Conservation (phyloP, 2,113 vertebrate species). For the Forbesichthys agassizii region DNA sequence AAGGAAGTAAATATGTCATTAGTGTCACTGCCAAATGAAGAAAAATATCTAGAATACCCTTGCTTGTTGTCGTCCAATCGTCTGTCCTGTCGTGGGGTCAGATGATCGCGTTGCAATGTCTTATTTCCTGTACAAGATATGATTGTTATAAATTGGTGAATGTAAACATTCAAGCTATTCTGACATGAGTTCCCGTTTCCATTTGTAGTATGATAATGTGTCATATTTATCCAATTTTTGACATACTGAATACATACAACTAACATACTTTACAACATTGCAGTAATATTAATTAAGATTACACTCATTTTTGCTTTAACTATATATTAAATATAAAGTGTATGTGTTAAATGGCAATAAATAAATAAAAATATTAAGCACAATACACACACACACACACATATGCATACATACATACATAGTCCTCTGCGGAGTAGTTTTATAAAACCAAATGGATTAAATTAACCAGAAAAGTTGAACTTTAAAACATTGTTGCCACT, state of each 20-base stretch:
- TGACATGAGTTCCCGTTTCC: neutral
- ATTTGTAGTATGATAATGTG: no score
- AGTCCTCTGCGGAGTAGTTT: neutral
- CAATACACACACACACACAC: neutral
- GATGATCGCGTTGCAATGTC: slow-evolving; percentile 45
- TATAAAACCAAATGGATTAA: neutral
- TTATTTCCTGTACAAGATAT: slow-evolving; percentile 47
- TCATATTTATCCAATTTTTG: no score
- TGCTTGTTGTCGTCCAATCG: neutral
- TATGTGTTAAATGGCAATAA: neutral
- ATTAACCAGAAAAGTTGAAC: neutral
- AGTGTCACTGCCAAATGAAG: slow-evolving; percentile 43
- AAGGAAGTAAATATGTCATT: slow-evolving; percentile 59
- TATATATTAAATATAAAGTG: neutral
- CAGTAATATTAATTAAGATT: no score
- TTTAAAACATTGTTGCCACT: no score
- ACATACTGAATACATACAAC: no score
- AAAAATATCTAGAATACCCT: slow-evolving; percentile 18
- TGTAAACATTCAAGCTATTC: slow-evolving; percentile 34
- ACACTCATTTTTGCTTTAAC: no score
- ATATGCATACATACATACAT: neutral
- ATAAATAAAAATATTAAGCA: neutral
- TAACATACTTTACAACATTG: no score
- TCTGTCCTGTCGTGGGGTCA: slow-evolving; percentile 28
- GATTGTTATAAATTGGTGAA: slow-evolving; percentile 32